Percentiles rank a stretch among this genome's conserved stretches.
Evolutionary conservation across 2,113 vertebrate species (phyloP).

Genomic region (Notechis scutatus): DNA sequence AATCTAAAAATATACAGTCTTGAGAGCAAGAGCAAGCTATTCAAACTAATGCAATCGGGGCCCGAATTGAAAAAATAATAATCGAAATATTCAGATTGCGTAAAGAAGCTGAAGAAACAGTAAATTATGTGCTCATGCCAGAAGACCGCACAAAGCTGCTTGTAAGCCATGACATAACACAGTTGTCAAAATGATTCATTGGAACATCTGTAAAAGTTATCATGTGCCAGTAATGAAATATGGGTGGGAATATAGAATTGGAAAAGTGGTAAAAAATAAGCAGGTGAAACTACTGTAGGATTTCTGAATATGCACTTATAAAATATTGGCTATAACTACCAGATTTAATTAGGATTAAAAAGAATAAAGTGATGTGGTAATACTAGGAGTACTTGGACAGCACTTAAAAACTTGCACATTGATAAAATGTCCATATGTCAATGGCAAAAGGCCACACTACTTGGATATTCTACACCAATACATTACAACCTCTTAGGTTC

Average conservation of each 20-base stretch:
- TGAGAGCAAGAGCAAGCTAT: background rate
- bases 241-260: background rate
- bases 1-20: slow-evolving; percentile 10
- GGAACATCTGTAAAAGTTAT: background rate
- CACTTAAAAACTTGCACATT: too few relatives aligned
- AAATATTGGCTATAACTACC: background rate
- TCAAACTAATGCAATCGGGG: background rate
- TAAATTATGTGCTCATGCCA: background rate
- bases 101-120: background rate
- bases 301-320: background rate
- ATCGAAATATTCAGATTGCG: background rate
- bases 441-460: too few relatives aligned
- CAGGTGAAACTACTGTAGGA: background rate
- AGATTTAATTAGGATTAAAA: background rate
- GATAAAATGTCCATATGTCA: too few relatives aligned
- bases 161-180: background rate
- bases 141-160: background rate
- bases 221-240: background rate
- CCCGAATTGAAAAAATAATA: background rate
- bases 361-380: background rate
- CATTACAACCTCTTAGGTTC: too few relatives aligned
- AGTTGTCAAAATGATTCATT: background rate
- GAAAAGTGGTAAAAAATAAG: background rate
- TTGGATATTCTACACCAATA: too few relatives aligned
- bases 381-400: background rate